Evolutionary conservation across 2,113 vertebrate species (phyloP).

Genomic region (Muntiacus muntjak): DNA sequence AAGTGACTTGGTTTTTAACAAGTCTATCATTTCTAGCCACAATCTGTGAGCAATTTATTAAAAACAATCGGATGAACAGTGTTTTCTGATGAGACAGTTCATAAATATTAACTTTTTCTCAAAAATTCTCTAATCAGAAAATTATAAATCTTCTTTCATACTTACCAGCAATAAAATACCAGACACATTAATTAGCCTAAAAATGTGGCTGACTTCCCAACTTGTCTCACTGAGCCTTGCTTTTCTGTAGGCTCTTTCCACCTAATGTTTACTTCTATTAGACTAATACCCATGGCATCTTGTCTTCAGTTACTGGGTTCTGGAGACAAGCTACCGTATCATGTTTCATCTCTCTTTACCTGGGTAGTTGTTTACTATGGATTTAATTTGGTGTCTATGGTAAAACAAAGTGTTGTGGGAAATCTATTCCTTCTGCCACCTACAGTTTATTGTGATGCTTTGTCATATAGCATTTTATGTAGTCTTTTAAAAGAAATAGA

Average conservation of each 20-base stretch:
- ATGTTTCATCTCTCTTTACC: not conserved
- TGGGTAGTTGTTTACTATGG: not conserved
- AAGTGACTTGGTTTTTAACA: not conserved
- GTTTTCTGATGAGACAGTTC: not conserved
- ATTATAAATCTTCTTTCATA: not conserved
- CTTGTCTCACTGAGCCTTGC: not conserved
- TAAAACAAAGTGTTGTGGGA: not conserved
- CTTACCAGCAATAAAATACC: not conserved
- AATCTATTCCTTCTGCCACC: not conserved
- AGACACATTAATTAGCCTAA: not conserved
- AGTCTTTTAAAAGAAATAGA: not conserved
- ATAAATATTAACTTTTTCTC: not conserved
- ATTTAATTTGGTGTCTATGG: not conserved
- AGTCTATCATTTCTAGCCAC: not conserved
- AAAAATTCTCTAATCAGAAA: not conserved
- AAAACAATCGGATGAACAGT: not conserved
- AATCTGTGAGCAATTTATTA: not conserved
- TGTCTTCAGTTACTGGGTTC: not conserved
- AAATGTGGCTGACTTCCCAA: not conserved
- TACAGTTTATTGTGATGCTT: not conserved
- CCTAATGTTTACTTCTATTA: not conserved
- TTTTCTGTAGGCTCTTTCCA: not conserved
- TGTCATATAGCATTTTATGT: not conserved
- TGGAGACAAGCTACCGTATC: not conserved
- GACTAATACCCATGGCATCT: not conserved